Percentiles rank a stretch among this genome's conserved stretches.
These are phyloP conservation scores for Mesembrinibis cayennensis DNA, from an alignment of 2,113 vertebrate species.

Conservation along the genomic window DNA sequence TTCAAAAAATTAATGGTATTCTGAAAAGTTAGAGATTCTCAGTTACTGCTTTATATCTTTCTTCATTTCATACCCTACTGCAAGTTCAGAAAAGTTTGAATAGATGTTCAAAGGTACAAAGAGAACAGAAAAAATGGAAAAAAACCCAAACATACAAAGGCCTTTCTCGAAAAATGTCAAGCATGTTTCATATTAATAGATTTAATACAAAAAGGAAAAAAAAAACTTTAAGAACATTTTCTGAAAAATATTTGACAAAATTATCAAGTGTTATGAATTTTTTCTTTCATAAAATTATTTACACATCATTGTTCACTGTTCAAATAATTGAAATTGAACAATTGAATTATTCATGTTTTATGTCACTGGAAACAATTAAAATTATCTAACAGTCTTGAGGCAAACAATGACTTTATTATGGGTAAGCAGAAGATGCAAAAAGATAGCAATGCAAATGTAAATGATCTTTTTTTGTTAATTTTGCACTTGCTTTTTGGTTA, in stretches of 20 bases:
- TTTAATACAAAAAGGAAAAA: background rate
- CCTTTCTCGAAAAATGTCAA: background rate
- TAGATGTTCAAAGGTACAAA: background rate
- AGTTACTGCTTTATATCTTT: background rate
- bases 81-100: background rate
- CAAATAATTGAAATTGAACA: background rate
- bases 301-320: background rate
- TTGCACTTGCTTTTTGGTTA: background rate
- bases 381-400: background rate
- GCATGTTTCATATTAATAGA: background rate
- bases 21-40: background rate
- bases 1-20: background rate
- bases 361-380: background rate
- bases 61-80: background rate
- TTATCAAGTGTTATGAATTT: background rate
- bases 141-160: rapidly evolving
- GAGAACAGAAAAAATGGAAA: background rate
- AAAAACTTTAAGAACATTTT: background rate
- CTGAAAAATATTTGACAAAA: background rate
- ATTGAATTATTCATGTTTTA: background rate
- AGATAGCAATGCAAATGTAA: background rate
- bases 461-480: background rate
- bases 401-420: background rate
- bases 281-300: background rate
- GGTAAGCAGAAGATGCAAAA: background rate